phyloP scores from a whole-genome alignment of 2,888 invertebrate species.

The Tetranychus truncatus region DNA sequence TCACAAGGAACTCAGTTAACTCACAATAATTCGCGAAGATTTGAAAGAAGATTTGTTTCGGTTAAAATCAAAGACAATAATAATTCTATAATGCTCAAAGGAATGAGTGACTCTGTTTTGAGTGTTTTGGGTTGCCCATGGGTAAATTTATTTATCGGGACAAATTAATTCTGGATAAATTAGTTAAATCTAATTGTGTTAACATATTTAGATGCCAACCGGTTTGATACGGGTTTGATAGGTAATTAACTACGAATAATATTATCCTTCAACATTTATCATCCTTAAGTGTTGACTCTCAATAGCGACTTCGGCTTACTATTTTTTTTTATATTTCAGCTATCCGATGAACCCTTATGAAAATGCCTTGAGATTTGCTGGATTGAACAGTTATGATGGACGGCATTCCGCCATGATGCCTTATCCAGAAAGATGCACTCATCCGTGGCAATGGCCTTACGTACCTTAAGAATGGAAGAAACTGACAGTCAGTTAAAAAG shows the following conservation, averaged over 20 bases:
- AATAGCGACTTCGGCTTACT: no score
- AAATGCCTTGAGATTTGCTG: constrained; percentile 65
- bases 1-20: constrained; percentile 43
- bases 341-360: constrained; percentile 95
- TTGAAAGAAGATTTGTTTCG: constrained; percentile 59
- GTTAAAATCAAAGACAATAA: constrained; percentile 50
- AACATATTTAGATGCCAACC: no score
- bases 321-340: no score
- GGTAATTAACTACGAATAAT: no score
- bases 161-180: no score
- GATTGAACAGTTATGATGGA: constrained; percentile 68
- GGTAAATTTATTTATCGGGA: no score
- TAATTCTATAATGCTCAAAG: constrained; percentile 59
- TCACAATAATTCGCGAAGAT: no score
- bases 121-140: no score
- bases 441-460: constrained; percentile 77
- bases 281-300: no score
- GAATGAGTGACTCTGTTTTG: constrained; percentile 72
- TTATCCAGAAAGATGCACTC: constrained; percentile 80
- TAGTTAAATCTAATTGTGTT: no score
- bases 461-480: constrained; percentile 32
- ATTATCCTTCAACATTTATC: no score
- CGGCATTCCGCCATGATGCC: constrained; percentile 96
- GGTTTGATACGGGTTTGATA: no score
- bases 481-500: neutral